A percentile compares a stretch with the other conserved stretches of the same genome.
Evolutionary conservation across 2,797 vertebrate species (phyloP).

Genomic region (Arvicola amphibius): DNA sequence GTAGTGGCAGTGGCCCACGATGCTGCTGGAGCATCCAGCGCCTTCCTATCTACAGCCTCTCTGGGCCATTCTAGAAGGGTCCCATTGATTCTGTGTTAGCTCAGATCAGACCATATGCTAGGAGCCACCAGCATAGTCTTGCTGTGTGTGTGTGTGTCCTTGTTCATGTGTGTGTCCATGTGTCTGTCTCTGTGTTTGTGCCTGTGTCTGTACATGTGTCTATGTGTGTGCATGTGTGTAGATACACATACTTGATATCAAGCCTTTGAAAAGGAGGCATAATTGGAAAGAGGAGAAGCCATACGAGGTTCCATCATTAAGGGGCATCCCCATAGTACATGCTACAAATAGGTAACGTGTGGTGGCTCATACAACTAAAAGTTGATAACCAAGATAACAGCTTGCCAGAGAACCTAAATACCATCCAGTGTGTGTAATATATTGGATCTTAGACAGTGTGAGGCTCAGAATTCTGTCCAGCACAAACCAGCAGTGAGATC

Average conservation of each 20-base stretch:
- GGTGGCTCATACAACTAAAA: background rate
- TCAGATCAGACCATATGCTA: background rate
- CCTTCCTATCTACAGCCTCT: background rate
- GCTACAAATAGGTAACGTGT: background rate
- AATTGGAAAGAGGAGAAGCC: background rate
- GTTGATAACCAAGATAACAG: background rate
- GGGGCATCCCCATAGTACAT: background rate
- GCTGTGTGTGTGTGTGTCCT: accelerated
- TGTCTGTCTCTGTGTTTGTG: accelerated
- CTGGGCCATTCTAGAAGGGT: background rate
- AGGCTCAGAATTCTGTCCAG: background rate
- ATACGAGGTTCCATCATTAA: background rate
- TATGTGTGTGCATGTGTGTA: too few relatives aligned
- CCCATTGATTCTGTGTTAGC: background rate
- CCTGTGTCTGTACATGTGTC: background rate
- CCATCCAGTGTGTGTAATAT: background rate
- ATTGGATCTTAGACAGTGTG: background rate
- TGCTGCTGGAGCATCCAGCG: too few relatives aligned
- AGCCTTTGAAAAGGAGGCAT: background rate
- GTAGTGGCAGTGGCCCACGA: background rate
- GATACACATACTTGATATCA: background rate
- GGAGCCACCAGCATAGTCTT: background rate
- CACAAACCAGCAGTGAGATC: too few relatives aligned
- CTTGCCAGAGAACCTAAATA: background rate
- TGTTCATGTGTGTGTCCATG: accelerated